A percentile compares a stretch with the other conserved stretches of the same genome.
phyloP scores from a whole-genome alignment of 2,113 vertebrate species.

The Nibea coibor region DNA sequence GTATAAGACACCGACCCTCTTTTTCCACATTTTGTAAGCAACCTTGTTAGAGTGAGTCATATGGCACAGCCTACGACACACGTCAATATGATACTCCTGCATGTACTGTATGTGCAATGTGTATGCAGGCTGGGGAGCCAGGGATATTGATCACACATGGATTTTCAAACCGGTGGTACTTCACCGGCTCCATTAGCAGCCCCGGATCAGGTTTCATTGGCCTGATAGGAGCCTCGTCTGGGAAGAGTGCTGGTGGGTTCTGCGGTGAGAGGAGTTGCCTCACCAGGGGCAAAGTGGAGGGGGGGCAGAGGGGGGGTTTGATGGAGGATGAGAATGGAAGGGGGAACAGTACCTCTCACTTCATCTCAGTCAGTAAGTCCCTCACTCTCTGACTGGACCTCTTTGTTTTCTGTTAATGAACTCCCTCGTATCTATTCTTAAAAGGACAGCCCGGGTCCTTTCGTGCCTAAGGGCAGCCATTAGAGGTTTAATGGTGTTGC shows the following conservation, averaged over 20 bases:
- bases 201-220: conserved; percentile 82
- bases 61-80: conserved; percentile 31
- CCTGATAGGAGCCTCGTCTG: conserved; percentile 82
- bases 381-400: conserved; percentile 75
- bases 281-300: conserved; percentile 47
- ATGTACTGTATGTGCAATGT: conserved; percentile 43
- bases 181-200: conserved; percentile 83
- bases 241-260: conserved; percentile 74
- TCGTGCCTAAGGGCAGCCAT: conserved; percentile 78
- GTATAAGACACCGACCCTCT: not conserved
- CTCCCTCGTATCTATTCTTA: conserved; percentile 82
- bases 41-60: conserved; percentile 69
- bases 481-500: conserved; percentile 81
- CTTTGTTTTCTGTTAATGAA: conserved; percentile 88
- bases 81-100: conserved; percentile 54
- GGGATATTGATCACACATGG: conserved; percentile 86
- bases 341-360: conserved; percentile 57
- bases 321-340: conserved; percentile 47
- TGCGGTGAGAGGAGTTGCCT: conserved; percentile 74
- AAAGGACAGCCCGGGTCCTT: conserved; percentile 77
- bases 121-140: conserved; percentile 75
- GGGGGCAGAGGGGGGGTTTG: not conserved
- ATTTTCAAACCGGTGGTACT: conserved; percentile 83
- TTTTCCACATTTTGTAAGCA: conserved; percentile 33
- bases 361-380: conserved; percentile 64